Evolutionary conservation across 2,113 vertebrate species (phyloP).

Genomic region (Pterophyllum scalare): DNA sequence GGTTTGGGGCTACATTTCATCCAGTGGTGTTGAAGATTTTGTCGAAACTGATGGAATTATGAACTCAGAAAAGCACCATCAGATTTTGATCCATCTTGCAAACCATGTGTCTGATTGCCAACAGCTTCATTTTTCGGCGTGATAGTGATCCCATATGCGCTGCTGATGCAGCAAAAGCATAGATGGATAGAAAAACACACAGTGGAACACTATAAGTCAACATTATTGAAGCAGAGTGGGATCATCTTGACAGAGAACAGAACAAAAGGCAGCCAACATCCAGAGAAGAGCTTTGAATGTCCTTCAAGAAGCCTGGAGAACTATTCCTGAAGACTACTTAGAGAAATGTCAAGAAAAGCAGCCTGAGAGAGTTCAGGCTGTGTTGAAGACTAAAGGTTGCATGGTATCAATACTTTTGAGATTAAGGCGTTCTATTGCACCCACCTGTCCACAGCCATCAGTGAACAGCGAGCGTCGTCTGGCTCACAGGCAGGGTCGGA

Average conservation of each 20-base stretch:
- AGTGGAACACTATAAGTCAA: background rate
- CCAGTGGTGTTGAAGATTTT: background rate
- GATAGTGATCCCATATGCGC: background rate
- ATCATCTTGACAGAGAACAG: background rate
- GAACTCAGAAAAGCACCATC: background rate
- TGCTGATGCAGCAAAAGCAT: background rate
- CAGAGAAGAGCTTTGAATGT: background rate
- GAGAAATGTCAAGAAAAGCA: background rate
- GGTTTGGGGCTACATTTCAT: background rate
- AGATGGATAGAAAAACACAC: background rate
- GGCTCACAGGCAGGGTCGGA: slow-evolving; percentile 89
- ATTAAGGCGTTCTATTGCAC: background rate
- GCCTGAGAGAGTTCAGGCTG: background rate
- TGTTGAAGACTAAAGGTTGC: background rate
- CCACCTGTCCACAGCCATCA: slow-evolving; percentile 57
- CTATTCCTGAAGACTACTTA: no score
- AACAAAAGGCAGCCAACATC: background rate
- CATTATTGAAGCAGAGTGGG: background rate
- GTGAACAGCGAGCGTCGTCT: slow-evolving; percentile 86
- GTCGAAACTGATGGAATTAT: background rate
- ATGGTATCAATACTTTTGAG: background rate
- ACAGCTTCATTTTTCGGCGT: background rate
- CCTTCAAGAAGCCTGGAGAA: background rate
- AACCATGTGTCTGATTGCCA: no score
- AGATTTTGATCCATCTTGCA: background rate